These are phyloP conservation scores for Dunckerocampus dactyliophorus DNA, from an alignment of 2,113 vertebrate species.

Conservation along the genomic window DNA sequence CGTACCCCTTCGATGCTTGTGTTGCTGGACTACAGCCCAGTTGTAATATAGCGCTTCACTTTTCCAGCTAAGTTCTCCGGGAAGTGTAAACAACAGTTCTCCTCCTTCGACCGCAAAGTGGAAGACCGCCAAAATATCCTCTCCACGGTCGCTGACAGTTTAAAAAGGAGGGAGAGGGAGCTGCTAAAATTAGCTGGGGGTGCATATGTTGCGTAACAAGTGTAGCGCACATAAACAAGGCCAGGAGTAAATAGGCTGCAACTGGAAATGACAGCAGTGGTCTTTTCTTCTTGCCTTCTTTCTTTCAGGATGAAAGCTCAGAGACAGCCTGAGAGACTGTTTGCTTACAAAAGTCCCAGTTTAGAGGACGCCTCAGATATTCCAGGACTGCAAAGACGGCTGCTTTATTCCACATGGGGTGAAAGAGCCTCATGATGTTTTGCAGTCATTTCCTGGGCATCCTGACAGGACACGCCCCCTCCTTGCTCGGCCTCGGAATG, in stretches of 20 bases:
- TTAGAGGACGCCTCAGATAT: constrained; percentile 10
- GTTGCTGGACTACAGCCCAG: not conserved
- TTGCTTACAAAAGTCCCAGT: constrained; percentile 37
- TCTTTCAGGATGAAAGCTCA: constrained; percentile 34
- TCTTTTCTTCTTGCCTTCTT: constrained; percentile 7
- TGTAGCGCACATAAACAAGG: constrained; percentile 6
- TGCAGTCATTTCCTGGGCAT: constrained; percentile 24
- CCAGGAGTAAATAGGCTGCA: constrained; percentile 22
- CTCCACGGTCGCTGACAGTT: constrained; percentile 2
- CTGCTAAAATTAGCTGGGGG: constrained; percentile 5
- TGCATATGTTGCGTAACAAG: constrained; percentile 19
- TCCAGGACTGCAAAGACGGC: constrained; percentile 20
- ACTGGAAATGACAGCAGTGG: constrained; percentile 31
- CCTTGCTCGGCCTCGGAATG: constrained; percentile 18
- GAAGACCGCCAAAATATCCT: constrained; percentile 6
- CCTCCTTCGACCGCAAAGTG: not conserved
- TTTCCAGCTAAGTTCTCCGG: not conserved
- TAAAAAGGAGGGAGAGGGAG: no score
- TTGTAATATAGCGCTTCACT: no score
- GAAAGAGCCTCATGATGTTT: constrained; percentile 66
- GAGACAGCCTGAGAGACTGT: constrained; percentile 28
- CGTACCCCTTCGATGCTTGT: not conserved
- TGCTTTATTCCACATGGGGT: constrained; percentile 28
- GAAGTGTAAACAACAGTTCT: not conserved
- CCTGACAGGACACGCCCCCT: constrained; percentile 4